Percentiles rank a stretch among this genome's conserved stretches.
Conservation (phyloP, 1,140 invertebrate species). For the Polypedilum vanderplanki region DNA sequence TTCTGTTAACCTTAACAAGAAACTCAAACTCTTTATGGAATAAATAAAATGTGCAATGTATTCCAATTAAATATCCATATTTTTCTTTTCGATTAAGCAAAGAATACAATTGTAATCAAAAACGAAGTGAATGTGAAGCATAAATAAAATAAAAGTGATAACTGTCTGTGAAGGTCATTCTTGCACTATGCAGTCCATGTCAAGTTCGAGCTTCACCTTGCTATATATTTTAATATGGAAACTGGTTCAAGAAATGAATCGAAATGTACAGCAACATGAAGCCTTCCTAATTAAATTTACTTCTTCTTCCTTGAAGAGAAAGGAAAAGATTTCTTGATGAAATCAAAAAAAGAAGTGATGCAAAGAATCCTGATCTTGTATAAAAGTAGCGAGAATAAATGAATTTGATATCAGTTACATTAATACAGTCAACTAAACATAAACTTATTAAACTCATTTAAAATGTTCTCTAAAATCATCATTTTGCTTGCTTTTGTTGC, state of each 20-base stretch:
- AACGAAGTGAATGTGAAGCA: neutral
- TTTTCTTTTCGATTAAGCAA: too few relatives aligned
- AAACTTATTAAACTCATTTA: neutral
- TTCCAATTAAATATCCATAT: too few relatives aligned
- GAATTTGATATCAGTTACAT: conserved; percentile 22
- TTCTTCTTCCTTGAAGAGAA: neutral
- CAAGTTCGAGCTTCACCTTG: neutral
- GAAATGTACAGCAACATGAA: neutral
- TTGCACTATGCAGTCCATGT: neutral
- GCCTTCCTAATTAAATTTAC: neutral
- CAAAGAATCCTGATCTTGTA: neutral
- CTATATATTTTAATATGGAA: neutral
- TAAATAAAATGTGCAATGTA: too few relatives aligned
- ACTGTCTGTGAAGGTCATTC: conserved; percentile 3
- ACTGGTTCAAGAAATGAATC: neutral
- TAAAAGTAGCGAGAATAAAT: neutral
- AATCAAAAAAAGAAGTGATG: too few relatives aligned
- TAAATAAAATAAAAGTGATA: conserved; percentile 7
- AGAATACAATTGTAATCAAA: too few relatives aligned
- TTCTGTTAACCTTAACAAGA: too few relatives aligned
- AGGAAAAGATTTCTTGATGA: conserved; percentile 43
- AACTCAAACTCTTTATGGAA: too few relatives aligned
- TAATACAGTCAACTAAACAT: neutral
- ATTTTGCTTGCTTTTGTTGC: neutral
- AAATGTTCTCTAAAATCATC: conserved; percentile 1